Conservation (phyloP, 2,888 invertebrate genomes). For the Nymphalis c-album region DNA sequence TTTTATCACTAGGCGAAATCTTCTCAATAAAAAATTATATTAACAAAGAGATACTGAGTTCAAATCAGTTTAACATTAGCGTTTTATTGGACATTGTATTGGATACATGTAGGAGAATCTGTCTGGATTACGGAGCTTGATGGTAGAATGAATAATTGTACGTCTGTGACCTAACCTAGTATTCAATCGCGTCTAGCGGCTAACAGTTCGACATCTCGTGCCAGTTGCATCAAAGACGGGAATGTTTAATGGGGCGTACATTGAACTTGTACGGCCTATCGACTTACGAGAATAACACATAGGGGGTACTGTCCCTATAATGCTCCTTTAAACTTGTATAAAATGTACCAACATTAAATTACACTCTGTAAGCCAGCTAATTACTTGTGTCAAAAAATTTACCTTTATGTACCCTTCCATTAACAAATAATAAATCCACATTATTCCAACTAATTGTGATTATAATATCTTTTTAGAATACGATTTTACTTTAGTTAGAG, state of each 20-base stretch:
- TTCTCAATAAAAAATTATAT: no score
- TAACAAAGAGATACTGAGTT: background rate
- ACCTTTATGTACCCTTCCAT: background rate
- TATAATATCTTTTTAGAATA: background rate
- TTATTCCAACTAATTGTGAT: background rate
- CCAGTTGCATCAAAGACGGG: constrained; percentile 59
- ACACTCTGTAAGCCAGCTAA: background rate
- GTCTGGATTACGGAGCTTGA: constrained; percentile 18
- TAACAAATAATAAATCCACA: background rate
- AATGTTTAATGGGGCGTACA: constrained; percentile 58
- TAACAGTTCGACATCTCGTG: constrained; percentile 50
- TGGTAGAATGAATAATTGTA: constrained; percentile 20
- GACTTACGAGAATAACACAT: constrained; percentile 47
- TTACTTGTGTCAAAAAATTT: constrained; percentile 1
- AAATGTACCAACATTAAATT: constrained; percentile 35
- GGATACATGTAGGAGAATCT: constrained; percentile 32
- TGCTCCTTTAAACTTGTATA: constrained; percentile 51
- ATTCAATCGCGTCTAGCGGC: constrained; percentile 33
- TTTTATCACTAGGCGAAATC: no score
- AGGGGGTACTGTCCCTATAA: constrained; percentile 54
- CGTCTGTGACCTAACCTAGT: constrained; percentile 26
- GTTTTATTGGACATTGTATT: background rate
- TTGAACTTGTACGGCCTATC: constrained; percentile 47
- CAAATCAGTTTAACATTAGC: background rate
- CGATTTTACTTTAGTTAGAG: constrained; percentile 7